Conservation (phyloP, 2,888 invertebrate species). For the Oxycera nigricornis region DNA sequence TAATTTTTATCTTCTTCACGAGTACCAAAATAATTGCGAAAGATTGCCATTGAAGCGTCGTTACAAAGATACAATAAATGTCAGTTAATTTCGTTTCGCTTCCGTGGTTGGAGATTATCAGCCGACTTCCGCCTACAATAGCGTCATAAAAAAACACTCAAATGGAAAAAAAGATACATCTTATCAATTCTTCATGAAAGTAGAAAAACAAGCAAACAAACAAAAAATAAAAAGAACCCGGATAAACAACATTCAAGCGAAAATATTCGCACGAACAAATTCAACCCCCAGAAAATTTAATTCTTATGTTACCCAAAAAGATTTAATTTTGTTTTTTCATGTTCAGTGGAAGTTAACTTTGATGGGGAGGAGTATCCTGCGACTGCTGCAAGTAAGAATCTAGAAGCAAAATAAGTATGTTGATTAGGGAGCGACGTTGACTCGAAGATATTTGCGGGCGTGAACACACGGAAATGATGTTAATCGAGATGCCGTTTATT, state of each 20-base stretch:
- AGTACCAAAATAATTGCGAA: too few species aligned
- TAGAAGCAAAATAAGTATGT: too few species aligned
- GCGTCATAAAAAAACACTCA: not conserved
- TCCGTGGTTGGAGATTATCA: not conserved
- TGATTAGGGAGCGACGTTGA: too few species aligned
- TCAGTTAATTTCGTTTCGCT: not conserved
- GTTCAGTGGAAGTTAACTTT: conserved; percentile 7
- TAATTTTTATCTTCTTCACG: too few species aligned
- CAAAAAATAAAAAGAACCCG: not conserved
- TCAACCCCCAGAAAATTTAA: conserved; percentile 4
- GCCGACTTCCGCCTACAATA: not conserved
- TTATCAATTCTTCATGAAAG: not conserved
- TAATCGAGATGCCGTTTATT: too few species aligned
- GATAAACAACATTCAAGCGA: not conserved
- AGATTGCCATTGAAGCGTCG: too few species aligned
- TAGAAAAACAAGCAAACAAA: not conserved
- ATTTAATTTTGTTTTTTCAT: not conserved
- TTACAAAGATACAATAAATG: too few species aligned
- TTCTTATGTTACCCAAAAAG: conserved; percentile 12
- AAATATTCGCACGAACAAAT: conserved; percentile 32
- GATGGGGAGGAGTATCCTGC: too few species aligned
- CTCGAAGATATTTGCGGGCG: too few species aligned
- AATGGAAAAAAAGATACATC: not conserved
- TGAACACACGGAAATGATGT: too few species aligned
- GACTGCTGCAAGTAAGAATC: too few species aligned